These are phyloP conservation scores for Chymomyza amoena DNA, from an alignment of 2,888 invertebrate species.

Conservation along the genomic window DNA sequence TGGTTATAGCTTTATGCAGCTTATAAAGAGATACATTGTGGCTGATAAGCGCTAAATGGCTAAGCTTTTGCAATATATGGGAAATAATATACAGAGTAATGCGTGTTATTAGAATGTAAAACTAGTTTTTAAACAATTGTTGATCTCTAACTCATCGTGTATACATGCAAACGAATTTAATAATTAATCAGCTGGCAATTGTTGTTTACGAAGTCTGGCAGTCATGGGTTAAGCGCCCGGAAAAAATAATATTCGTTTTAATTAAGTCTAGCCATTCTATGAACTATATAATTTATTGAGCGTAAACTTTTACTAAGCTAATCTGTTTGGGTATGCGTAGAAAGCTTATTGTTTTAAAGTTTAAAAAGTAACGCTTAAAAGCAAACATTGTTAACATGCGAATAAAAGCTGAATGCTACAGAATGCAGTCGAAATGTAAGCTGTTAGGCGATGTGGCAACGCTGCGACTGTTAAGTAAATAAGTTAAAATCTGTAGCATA, in stretches of 20 bases:
- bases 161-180: neutral
- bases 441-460: conserved; percentile 23
- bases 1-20: neutral
- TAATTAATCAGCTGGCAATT: neutral
- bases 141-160: neutral
- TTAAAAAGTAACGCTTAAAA: neutral
- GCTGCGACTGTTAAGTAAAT: neutral
- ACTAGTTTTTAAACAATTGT: neutral
- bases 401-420: conserved; percentile 22
- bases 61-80: neutral
- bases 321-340: neutral
- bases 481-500: too few species aligned
- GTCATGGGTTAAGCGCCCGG: too few species aligned
- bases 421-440: neutral
- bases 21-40: neutral
- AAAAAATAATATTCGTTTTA: neutral
- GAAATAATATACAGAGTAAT: too few species aligned
- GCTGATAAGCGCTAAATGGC: neutral
- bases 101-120: neutral
- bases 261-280: neutral
- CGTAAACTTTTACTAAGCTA: neutral
- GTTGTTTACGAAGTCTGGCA: neutral
- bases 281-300: neutral
- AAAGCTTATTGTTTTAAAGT: neutral
- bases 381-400: neutral